Evolutionary conservation across 1,140 invertebrate species (phyloP), one percentile per base, ranked within the genome.

Genomic region (Lepidurus arcticus): DNA sequence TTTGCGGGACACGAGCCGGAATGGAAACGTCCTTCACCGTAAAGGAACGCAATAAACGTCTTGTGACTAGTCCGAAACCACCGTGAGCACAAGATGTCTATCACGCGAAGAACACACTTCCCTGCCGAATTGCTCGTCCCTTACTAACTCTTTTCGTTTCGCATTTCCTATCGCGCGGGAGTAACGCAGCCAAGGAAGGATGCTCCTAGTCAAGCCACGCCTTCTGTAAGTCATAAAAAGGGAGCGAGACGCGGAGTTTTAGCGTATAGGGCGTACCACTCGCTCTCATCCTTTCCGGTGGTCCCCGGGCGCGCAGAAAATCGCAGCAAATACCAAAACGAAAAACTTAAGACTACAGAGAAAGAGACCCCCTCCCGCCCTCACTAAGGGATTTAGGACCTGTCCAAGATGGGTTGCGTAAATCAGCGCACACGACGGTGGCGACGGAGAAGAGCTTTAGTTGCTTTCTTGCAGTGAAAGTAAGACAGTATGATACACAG

Each of bases 71-170:
- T 21, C 53, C 53, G 21, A 34, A 65, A 65, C 16, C 7, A 65
- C 53, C 53, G 53, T 13, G 53, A 65, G 53, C 13, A 21, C 8
- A 65, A 65, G 53, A 65, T 65, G 53, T 65, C 53, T 65, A 65
- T 65, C 53, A 65, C 16, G 53, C 53, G 16, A 10, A 65, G 6
- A 65, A 65, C 53, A 65, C n/a, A 65, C 9, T 65, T 65, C 53
- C 53, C 53, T 6, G 16, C 6, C 53, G 53, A 65, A 65, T n/a
- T 65, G 53, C 53, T 21, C 53, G 53, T 65, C 53, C 53, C 53
- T 65, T 65, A 65, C 53, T 65, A 65, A 65, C 53, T 65, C 53
- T 65, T 65, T 65, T 65, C 53, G 53, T 1, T 65, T 65, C 53
- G 16, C 53, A 65, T 65, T 65, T 16, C 53, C 53, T 7, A 65